Conservation (phyloP, 2,797 vertebrate species). For the Lutjanus campechanus region DNA sequence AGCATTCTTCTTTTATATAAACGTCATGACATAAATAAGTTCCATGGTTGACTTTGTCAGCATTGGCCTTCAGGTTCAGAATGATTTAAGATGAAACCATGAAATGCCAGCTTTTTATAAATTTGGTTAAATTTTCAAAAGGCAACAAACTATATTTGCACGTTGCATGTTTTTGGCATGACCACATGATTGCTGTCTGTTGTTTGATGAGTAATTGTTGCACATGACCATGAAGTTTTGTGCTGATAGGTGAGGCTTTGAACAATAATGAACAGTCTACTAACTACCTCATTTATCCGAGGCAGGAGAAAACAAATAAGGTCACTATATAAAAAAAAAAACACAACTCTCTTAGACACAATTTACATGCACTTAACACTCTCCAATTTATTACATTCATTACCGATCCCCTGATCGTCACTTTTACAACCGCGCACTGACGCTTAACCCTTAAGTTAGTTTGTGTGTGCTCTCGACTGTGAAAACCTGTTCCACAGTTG, state of each 20-base stretch:
- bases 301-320: background rate
- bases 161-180: no score
- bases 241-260: background rate
- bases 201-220: background rate
- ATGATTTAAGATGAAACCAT: no score
- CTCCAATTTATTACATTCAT: background rate
- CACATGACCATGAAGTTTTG: no score
- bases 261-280: background rate
- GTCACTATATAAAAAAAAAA: background rate
- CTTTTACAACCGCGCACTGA: conserved; percentile 8
- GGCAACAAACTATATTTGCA: background rate
- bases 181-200: background rate
- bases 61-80: no score
- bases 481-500: conserved; percentile 37
- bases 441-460: background rate
- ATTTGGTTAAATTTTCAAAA: background rate
- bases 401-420: background rate
- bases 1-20: no score
- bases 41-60: no score
- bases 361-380: background rate
- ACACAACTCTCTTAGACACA: background rate
- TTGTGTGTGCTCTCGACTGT: conserved; percentile 8
- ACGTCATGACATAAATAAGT: no score
- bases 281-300: background rate
- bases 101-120: no score